Percentiles rank a stretch among this genome's conserved stretches.
Conservation (phyloP, 2,888 invertebrate species). For the Willowsia nigromaculata region DNA sequence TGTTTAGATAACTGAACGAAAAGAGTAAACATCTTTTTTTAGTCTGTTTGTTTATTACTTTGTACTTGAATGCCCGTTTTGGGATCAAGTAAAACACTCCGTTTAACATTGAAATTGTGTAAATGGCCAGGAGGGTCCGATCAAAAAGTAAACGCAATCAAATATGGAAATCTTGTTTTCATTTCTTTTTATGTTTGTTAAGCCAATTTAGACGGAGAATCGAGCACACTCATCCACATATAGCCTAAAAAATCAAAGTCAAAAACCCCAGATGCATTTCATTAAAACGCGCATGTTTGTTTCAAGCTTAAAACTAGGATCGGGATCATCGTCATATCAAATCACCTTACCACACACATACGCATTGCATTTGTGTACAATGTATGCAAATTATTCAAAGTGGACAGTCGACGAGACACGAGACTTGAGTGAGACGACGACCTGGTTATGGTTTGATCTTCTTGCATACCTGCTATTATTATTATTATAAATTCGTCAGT, state of each 20-base stretch:
- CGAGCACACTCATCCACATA: not conserved
- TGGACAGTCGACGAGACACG: not conserved
- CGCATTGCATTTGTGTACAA: not conserved
- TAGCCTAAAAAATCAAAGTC: not conserved
- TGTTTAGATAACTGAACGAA: slow-evolving; percentile 25
- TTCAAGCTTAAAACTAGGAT: not conserved
- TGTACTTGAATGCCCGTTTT: not conserved
- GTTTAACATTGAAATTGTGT: slow-evolving; percentile 13
- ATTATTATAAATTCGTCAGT: slow-evolving; percentile 1
- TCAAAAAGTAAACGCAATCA: not conserved
- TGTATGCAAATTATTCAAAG: not conserved
- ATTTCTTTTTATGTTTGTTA: not conserved
- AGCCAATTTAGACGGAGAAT: not conserved
- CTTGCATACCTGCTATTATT: not conserved
- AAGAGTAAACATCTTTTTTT: slow-evolving; percentile 19
- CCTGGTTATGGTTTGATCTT: not conserved
- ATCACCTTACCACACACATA: not conserved
- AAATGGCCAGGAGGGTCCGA: not conserved
- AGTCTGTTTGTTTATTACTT: not conserved
- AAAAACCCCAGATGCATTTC: slow-evolving; percentile 14
- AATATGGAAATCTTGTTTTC: slow-evolving; percentile 24
- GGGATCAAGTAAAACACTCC: not conserved
- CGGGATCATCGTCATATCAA: not conserved
- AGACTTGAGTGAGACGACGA: not conserved
- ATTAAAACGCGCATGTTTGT: not conserved